phyloP scores from a whole-genome alignment of 1,140 invertebrate genomes.

The Drosophila grimshawi region DNA sequence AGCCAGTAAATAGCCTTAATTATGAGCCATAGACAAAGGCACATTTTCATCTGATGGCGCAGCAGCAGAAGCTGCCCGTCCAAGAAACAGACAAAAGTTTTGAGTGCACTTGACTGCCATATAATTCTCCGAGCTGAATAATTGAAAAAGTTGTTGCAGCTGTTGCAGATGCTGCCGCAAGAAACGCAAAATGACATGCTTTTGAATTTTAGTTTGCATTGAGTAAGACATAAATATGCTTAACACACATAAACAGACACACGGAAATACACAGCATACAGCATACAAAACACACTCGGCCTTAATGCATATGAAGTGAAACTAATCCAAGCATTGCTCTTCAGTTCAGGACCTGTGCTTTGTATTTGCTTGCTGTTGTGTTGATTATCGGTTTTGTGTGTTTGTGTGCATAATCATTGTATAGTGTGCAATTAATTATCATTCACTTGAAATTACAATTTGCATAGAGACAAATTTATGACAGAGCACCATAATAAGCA shows the following conservation, averaged over 20 bases:
- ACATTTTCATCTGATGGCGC: constrained; percentile 18
- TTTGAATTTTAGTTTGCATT: constrained; percentile 32
- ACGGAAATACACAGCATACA: not conserved
- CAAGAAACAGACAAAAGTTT: constrained; percentile 64
- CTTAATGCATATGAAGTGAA: constrained; percentile 43
- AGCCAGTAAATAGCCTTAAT: constrained; percentile 66
- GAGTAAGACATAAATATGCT: constrained; percentile 20
- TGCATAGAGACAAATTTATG: constrained; percentile 51
- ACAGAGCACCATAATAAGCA: constrained; percentile 22
- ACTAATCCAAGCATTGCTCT: constrained; percentile 59
- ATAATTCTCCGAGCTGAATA: constrained; percentile 69
- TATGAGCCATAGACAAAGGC: constrained; percentile 52
- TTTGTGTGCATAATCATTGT: constrained; percentile 30
- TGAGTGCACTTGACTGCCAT: constrained; percentile 62
- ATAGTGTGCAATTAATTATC: constrained; percentile 80
- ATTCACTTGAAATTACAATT: constrained; percentile 76
- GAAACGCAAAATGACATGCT: constrained; percentile 37
- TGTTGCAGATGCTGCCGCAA: constrained; percentile 51
- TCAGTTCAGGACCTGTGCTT: constrained; percentile 43
- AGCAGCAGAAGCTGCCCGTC: constrained; percentile 4
- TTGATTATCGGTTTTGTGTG: constrained; percentile 71
- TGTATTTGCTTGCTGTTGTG: constrained; percentile 68
- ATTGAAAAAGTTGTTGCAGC: constrained; percentile 72
- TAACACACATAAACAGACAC: not conserved
- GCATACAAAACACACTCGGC: constrained; percentile 17